A percentile compares a stretch with the other conserved stretches of the same genome.
Evolutionary conservation across 2,888 invertebrate species (phyloP).

Genomic region (Eretmocerus hayati): DNA sequence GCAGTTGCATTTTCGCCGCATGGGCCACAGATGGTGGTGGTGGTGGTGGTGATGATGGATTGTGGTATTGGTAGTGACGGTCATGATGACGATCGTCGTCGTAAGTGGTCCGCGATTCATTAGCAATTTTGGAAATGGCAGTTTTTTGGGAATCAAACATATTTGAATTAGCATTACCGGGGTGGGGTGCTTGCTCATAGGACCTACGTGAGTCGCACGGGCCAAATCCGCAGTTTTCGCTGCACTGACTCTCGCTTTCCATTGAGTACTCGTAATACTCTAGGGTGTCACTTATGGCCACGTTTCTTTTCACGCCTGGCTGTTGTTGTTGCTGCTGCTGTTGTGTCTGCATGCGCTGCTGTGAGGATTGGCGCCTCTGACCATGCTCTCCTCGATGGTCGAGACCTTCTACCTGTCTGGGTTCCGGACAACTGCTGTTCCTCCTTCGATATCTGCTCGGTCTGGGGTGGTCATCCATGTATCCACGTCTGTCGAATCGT

Average conservation of each 20-base stretch:
- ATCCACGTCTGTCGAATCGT: slow-evolving; percentile 6
- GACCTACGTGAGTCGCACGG: slow-evolving; percentile 46
- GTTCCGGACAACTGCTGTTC: slow-evolving; percentile 43
- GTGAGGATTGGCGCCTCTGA: slow-evolving; percentile 25
- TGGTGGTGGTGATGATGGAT: slow-evolving; percentile 17
- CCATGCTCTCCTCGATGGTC: slow-evolving; percentile 37
- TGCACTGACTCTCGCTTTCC: slow-evolving; percentile 47
- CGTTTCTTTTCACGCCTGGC: slow-evolving; percentile 45
- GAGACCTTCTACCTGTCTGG: slow-evolving; percentile 33
- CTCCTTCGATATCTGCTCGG: slow-evolving; percentile 28
- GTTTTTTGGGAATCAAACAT: slow-evolving; percentile 48
- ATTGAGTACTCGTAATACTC: slow-evolving; percentile 47
- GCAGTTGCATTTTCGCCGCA: slow-evolving; percentile 31
- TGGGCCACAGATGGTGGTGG: slow-evolving; percentile 21
- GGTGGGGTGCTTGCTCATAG: slow-evolving; percentile 47
- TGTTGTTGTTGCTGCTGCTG: slow-evolving; percentile 34
- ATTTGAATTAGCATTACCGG: slow-evolving; percentile 48
- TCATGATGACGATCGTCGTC: slow-evolving; percentile 12
- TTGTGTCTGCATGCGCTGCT: slow-evolving; percentile 30
- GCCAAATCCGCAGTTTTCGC: slow-evolving; percentile 48
- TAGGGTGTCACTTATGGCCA: slow-evolving; percentile 46
- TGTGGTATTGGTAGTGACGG: slow-evolving; percentile 13
- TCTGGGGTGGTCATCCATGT: no score
- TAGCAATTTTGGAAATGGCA: slow-evolving; percentile 27
- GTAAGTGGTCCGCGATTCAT: slow-evolving; percentile 1